Evolutionary conservation across 2,888 invertebrate genomes (phyloP).

Genomic region (Caenorhabditis drosophilae): DNA sequence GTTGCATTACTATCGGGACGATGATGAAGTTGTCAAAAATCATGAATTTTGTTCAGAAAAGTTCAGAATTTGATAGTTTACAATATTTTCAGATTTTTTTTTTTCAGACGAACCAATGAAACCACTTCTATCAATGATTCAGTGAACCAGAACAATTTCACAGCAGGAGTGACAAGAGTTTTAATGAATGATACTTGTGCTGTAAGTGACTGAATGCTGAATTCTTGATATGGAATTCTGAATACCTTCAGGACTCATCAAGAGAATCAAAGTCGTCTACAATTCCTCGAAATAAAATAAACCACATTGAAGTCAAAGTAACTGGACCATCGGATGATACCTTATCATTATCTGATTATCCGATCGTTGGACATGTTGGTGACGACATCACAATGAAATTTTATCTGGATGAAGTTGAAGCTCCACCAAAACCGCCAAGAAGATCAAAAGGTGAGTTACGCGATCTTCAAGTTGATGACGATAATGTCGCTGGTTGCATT

Average conservation of each 20-base stretch:
- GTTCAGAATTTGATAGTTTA: too few species aligned
- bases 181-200: slow-evolving; percentile 32
- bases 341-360: slow-evolving; percentile 22
- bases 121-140: slow-evolving; percentile 31
- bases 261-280: slow-evolving; percentile 32
- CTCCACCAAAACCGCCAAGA: slow-evolving; percentile 16
- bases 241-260: slow-evolving; percentile 22
- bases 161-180: slow-evolving; percentile 24
- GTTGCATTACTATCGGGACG: slow-evolving; percentile 24
- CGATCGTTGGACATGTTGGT: not conserved
- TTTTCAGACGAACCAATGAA: slow-evolving; percentile 12
- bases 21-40: slow-evolving; percentile 2
- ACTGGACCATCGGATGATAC: slow-evolving; percentile 9
- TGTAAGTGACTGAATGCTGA: not conserved
- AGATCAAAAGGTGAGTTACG: slow-evolving; percentile 15
- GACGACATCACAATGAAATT: slow-evolving; percentile 1
- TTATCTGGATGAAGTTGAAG: not conserved
- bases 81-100: too few species aligned
- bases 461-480: too few species aligned
- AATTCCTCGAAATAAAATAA: slow-evolving; percentile 22
- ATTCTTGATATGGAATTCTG: too few species aligned
- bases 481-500: too few species aligned
- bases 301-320: slow-evolving; percentile 23
- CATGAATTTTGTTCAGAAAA: too few species aligned
- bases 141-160: slow-evolving; percentile 4